Conservation (phyloP, 2,888 invertebrate genomes). For the Digitonthophagus gazella region DNA sequence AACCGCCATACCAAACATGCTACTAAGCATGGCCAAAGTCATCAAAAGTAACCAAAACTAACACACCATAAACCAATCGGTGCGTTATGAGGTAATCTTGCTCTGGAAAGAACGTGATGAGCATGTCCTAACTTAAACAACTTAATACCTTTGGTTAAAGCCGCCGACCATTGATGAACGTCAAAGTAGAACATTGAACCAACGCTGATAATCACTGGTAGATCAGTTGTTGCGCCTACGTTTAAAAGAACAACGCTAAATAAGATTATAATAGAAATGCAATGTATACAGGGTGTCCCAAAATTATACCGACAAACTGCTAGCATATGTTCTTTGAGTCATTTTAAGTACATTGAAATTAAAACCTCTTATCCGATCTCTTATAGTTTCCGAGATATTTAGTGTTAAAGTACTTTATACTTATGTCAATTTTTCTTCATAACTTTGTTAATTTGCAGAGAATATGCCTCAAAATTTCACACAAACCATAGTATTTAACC, state of each 20-base stretch:
- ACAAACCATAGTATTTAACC: too few relatives aligned
- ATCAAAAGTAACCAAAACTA: conserved; percentile 19
- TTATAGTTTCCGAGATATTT: too few relatives aligned
- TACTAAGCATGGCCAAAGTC: conserved; percentile 10
- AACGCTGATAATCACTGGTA: conserved; percentile 16
- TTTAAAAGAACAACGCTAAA: background rate
- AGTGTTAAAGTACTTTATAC: too few relatives aligned
- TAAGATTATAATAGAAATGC: conserved; percentile 9
- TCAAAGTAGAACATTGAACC: background rate
- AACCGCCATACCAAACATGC: conserved; percentile 18
- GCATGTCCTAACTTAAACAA: conserved; percentile 21
- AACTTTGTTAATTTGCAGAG: too few relatives aligned
- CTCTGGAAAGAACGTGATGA: conserved; percentile 26
- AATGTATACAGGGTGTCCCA: too few relatives aligned
- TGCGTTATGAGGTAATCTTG: conserved; percentile 19
- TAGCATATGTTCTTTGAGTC: too few relatives aligned
- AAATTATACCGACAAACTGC: too few relatives aligned
- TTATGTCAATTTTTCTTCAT: too few relatives aligned
- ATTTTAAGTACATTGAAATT: too few relatives aligned
- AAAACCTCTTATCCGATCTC: too few relatives aligned
- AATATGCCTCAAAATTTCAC: too few relatives aligned
- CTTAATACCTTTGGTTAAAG: conserved; percentile 18
- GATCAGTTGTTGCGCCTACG: conserved; percentile 7
- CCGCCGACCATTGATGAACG: conserved; percentile 24
- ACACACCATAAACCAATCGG: conserved; percentile 26